Conservation (phyloP, 2,797 vertebrate species). For the Diglossa cyanea region DNA sequence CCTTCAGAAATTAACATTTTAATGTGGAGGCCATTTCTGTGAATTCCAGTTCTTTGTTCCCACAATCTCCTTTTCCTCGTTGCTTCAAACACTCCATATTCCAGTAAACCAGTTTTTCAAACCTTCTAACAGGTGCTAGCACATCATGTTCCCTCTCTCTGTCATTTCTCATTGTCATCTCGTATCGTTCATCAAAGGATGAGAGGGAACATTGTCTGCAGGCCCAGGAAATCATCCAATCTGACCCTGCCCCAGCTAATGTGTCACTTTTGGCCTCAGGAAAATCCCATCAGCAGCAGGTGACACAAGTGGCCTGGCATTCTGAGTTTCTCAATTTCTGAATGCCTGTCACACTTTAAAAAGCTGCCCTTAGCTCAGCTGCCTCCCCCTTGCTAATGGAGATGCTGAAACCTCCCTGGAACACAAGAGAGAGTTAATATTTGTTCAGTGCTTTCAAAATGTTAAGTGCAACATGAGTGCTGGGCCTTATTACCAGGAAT, state of each 20-base stretch:
- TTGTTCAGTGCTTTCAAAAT: conserved; percentile 48
- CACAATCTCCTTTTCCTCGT: rapidly evolving
- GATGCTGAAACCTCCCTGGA: background rate
- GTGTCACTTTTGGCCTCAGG: background rate
- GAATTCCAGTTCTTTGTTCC: background rate
- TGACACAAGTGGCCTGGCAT: background rate
- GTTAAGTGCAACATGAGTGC: conserved; percentile 36
- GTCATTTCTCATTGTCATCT: background rate
- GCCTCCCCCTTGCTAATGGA: background rate
- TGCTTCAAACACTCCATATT: background rate
- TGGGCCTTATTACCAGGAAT: conserved; percentile 15
- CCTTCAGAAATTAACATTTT: background rate
- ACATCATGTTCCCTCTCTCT: background rate
- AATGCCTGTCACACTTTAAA: background rate
- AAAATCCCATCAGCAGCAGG: conserved; percentile 29
- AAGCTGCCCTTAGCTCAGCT: background rate
- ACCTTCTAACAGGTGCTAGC: background rate
- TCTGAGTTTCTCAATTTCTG: background rate
- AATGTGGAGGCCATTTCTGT: rapidly evolving
- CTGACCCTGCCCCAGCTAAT: background rate
- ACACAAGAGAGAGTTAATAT: conserved; percentile 33
- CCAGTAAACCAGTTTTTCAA: background rate
- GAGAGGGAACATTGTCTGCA: conserved; percentile 21
- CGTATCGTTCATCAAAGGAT: background rate
- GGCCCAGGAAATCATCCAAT: background rate